Evolutionary conservation across 2,113 vertebrate species (phyloP).

Genomic region (Polypterus bichir): DNA sequence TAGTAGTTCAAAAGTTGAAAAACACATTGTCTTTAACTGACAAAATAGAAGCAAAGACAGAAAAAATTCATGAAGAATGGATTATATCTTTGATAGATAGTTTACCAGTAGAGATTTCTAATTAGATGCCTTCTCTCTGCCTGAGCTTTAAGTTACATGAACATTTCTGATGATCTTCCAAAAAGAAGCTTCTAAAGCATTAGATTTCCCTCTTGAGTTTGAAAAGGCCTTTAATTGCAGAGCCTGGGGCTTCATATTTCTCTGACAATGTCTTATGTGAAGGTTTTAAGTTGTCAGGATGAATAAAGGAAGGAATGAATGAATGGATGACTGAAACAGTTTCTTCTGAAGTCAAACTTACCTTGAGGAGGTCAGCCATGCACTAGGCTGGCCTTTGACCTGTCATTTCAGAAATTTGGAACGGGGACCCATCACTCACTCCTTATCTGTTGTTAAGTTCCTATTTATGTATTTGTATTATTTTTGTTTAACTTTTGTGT

Average conservation of each 20-base stretch:
- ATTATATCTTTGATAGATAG: not conserved
- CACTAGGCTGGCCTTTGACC: conserved; percentile 18
- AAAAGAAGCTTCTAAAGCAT: conserved; percentile 6
- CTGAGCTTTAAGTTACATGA: not conserved
- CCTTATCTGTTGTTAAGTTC: not conserved
- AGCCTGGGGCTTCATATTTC: conserved; percentile 13
- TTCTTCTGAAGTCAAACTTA: conserved; percentile 24
- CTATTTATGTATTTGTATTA: no score
- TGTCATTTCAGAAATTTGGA: conserved; percentile 7
- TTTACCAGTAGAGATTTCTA: not conserved
- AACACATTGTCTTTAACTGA: no score
- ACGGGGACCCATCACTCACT: conserved; percentile 1
- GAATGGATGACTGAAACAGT: conserved; percentile 22
- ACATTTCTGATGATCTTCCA: not conserved
- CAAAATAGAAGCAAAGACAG: no score
- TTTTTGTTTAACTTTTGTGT: no score
- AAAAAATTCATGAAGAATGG: no score
- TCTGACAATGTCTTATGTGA: conserved; percentile 14
- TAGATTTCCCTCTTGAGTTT: conserved; percentile 30
- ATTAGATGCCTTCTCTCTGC: not conserved
- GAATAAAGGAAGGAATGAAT: not conserved
- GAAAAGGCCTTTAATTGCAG: conserved; percentile 32
- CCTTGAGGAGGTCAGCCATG: conserved; percentile 14
- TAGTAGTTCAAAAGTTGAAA: no score
- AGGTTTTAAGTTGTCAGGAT: conserved; percentile 1